These are phyloP conservation scores for Acanthurus leucopareius DNA, from an alignment of 2,797 vertebrate genomes.

Conservation along the genomic window DNA sequence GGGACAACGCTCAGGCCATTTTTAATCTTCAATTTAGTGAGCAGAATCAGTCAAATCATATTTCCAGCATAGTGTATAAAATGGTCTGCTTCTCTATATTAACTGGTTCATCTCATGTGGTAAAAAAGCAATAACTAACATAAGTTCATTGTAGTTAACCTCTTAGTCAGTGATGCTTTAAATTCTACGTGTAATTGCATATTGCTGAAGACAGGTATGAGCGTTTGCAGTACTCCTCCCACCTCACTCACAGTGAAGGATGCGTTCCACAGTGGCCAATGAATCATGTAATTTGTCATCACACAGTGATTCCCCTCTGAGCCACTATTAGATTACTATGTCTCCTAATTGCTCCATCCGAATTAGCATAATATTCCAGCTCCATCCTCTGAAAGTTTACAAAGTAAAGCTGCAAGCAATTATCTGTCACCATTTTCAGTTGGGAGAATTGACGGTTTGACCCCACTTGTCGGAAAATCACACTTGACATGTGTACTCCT, in stretches of 20 bases:
- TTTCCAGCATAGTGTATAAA: background rate
- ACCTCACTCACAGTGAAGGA: slow-evolving; percentile 41
- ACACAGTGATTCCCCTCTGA: slow-evolving; percentile 66
- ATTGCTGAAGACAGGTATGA: slow-evolving; percentile 28
- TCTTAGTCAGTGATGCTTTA: background rate
- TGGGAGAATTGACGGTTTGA: slow-evolving; percentile 77
- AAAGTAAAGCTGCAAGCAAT: slow-evolving; percentile 78
- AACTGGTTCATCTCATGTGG: background rate
- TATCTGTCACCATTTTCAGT: slow-evolving; percentile 77
- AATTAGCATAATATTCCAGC: slow-evolving; percentile 77
- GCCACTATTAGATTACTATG: slow-evolving; percentile 74
- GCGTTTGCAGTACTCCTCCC: slow-evolving; percentile 26
- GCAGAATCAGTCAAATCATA: background rate
- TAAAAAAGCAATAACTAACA: background rate
- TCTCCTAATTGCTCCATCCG: slow-evolving; percentile 75
- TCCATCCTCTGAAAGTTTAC: slow-evolving; percentile 72
- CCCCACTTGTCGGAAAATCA: slow-evolving; percentile 80
- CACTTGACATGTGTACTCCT: slow-evolving; percentile 77
- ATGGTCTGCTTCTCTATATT: background rate
- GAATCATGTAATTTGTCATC: slow-evolving; percentile 77
- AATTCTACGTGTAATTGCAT: slow-evolving; percentile 21
- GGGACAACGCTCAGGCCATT: background rate
- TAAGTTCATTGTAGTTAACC: background rate
- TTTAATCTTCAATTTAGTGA: slow-evolving; percentile 10
- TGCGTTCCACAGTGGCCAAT: slow-evolving; percentile 66